These are phyloP conservation scores for Akabosia matsudoensis DNA, from an alignment of 1,140 invertebrate genomes.

Conservation along the genomic window DNA sequence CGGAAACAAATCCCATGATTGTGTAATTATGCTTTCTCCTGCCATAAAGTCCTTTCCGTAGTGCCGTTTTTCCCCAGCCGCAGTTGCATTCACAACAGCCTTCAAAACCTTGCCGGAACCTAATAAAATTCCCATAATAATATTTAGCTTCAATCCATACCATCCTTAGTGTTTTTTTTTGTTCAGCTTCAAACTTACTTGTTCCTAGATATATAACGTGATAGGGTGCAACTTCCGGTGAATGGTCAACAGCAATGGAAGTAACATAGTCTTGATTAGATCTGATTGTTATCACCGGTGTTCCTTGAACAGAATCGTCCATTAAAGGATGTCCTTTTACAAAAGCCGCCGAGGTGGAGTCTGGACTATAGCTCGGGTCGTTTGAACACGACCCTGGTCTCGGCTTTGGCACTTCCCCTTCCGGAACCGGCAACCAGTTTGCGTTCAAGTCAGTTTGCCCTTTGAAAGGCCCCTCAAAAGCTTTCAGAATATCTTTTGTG, in stretches of 20 bases:
- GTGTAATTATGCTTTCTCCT: slow-evolving; percentile 49
- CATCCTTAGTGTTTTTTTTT: no score
- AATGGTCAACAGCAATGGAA: slow-evolving; percentile 84
- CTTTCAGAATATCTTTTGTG: slow-evolving; percentile 77
- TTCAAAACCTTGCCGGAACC: slow-evolving; percentile 81
- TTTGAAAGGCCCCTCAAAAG: slow-evolving; percentile 90
- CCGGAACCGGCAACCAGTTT: slow-evolving; percentile 82
- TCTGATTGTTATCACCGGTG: slow-evolving; percentile 28
- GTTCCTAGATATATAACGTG: slow-evolving; percentile 93
- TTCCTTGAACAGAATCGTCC: slow-evolving; percentile 69
- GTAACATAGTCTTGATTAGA: slow-evolving; percentile 30
- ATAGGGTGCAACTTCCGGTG: slow-evolving; percentile 76
- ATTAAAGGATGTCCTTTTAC: slow-evolving; percentile 93
- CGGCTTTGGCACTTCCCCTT: slow-evolving; percentile 69
- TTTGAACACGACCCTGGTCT: slow-evolving; percentile 83
- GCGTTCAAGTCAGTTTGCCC: slow-evolving; percentile 84
- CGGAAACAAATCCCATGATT: slow-evolving; percentile 45
- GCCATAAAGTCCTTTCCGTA: slow-evolving; percentile 71
- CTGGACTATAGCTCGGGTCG: slow-evolving; percentile 79
- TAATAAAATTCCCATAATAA: background rate
- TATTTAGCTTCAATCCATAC: background rate
- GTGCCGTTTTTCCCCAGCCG: slow-evolving; percentile 61
- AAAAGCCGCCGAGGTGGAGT: slow-evolving; percentile 80
- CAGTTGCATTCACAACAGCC: slow-evolving; percentile 74
- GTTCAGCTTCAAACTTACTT: slow-evolving; percentile 25